phyloP scores from a whole-genome alignment of 2,797 vertebrate species.

The Orestias chungarensis region DNA sequence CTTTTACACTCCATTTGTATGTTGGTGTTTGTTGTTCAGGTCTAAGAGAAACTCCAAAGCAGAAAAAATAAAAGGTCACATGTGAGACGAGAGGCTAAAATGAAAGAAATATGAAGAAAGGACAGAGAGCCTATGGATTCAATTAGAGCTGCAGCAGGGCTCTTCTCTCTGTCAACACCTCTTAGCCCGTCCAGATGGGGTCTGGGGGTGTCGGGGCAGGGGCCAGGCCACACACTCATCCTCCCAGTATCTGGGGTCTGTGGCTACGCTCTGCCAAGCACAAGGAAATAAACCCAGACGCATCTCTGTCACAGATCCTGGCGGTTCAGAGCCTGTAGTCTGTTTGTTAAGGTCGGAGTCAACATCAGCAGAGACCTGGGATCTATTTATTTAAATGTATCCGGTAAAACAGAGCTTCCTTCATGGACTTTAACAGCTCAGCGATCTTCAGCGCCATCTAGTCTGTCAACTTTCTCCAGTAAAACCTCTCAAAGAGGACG shows the following conservation, averaged over 20 bases:
- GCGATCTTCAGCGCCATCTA: not conserved
- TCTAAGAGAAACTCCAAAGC: not conserved
- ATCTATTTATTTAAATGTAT: not conserved
- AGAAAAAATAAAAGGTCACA: not conserved
- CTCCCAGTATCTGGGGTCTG: slow-evolving; percentile 28
- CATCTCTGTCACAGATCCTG: slow-evolving; percentile 6
- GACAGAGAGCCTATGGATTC: slow-evolving; percentile 41
- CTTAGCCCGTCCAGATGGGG: slow-evolving; percentile 65
- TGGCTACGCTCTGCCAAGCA: slow-evolving; percentile 37
- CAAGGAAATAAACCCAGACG: slow-evolving; percentile 11
- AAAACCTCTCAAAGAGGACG: too few relatives aligned
- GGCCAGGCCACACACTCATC: slow-evolving; percentile 15
- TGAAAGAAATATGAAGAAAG: slow-evolving; percentile 1
- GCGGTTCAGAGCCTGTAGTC: not conserved
- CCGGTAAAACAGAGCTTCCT: not conserved
- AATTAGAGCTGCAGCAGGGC: slow-evolving; percentile 74
- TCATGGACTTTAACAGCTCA: not conserved
- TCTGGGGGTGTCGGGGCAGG: slow-evolving; percentile 12
- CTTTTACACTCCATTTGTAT: slow-evolving; percentile 40
- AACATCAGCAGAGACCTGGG: not conserved
- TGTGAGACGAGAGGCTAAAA: not conserved
- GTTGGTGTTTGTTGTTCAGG: slow-evolving; percentile 12
- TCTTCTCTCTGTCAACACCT: slow-evolving; percentile 78
- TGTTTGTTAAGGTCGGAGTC: not conserved
- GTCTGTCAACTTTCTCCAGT: too few relatives aligned